These are phyloP conservation scores for Craniophora ligustri DNA, from an alignment of 2,888 invertebrate species.

Conservation along the genomic window DNA sequence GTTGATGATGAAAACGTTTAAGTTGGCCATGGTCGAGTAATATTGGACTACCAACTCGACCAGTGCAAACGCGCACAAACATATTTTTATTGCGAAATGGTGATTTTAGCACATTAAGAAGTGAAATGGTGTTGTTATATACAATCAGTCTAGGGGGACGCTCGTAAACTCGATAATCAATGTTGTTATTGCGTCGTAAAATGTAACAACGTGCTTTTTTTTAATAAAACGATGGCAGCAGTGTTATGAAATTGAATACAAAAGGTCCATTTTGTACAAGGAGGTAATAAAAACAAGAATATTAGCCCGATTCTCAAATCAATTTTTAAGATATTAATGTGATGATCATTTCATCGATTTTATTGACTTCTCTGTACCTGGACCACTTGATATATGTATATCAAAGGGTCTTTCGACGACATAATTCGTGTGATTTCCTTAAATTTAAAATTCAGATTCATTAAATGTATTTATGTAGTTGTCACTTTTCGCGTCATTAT, in stretches of 20 bases:
- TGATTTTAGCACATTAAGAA: constrained; percentile 25
- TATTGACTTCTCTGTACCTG: no score
- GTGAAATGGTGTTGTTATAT: constrained; percentile 24
- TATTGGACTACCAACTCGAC: not conserved
- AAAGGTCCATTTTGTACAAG: not conserved
- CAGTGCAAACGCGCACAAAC: constrained; percentile 1
- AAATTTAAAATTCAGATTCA: no score
- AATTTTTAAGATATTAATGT: no score
- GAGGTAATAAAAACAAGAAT: not conserved
- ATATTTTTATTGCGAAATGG: constrained; percentile 22
- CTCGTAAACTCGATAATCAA: constrained; percentile 36
- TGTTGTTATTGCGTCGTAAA: constrained; percentile 41
- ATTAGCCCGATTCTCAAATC: no score
- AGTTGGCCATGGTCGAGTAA: not conserved
- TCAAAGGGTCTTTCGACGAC: no score
- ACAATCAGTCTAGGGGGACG: constrained; percentile 30
- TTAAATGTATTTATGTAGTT: no score
- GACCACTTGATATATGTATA: no score
- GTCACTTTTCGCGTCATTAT: no score
- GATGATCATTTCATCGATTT: no score
- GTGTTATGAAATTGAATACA: constrained; percentile 1
- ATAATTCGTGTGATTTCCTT: no score
- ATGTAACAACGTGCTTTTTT: constrained; percentile 34
- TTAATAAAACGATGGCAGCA: constrained; percentile 10
- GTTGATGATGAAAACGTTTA: no score